Percentiles rank a stretch among this genome's conserved stretches.
Evolutionary conservation across 1,140 invertebrate species (phyloP).

Genomic region (Venustaconcha ellipsiformis): DNA sequence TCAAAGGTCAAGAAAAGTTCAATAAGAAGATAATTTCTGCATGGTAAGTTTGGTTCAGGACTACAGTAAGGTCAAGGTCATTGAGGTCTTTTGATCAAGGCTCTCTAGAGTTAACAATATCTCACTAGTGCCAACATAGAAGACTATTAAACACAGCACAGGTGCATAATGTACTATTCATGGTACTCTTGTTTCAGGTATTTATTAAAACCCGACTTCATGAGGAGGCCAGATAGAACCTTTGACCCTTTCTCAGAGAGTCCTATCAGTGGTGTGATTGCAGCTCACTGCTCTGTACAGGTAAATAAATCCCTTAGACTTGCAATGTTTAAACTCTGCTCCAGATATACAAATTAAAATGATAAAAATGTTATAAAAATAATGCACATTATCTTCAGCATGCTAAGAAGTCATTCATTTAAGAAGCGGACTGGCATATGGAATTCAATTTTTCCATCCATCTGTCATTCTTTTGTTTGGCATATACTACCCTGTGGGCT

Average conservation of each 20-base stretch:
- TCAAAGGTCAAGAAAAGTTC: too few species aligned
- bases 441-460: neutral
- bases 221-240: conserved; percentile 93
- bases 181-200: conserved; percentile 81
- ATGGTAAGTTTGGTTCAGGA: too few species aligned
- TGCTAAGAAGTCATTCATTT: neutral
- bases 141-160: neutral
- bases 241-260: conserved; percentile 99
- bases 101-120: too few species aligned
- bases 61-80: too few species aligned
- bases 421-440: neutral
- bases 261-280: conserved; percentile 99
- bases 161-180: neutral
- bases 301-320: conserved; percentile 69
- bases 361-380: too few species aligned
- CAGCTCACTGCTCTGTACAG: conserved; percentile 97
- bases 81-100: too few species aligned
- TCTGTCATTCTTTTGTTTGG: neutral
- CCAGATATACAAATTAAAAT: too few species aligned
- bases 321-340: neutral
- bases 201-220: conserved; percentile 98
- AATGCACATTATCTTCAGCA: too few species aligned
- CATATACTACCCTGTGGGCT: neutral
- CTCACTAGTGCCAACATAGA: too few species aligned
- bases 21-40: too few species aligned